phyloP scores from a whole-genome alignment of 30 jellyfish, hydroid and myxozoan genomes.

The Haliclystus octoradiatus region DNA sequence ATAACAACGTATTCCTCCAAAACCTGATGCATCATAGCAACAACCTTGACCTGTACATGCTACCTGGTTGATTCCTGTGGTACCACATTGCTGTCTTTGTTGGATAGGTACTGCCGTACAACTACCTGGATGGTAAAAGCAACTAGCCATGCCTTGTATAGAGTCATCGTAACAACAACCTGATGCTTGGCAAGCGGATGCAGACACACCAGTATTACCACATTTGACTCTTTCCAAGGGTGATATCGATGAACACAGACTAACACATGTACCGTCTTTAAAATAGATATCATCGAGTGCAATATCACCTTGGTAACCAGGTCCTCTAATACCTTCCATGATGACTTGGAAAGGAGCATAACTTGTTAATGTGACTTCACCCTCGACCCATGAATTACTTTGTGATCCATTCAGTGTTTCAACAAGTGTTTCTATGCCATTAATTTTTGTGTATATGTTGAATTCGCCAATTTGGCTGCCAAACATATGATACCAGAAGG shows the following conservation, averaged over 20 bases:
- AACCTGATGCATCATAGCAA: conserved; percentile 53
- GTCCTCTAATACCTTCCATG: conserved; percentile 86
- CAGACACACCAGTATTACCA: conserved; percentile 60
- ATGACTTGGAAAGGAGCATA: conserved; percentile 57
- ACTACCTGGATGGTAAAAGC: conserved; percentile 85
- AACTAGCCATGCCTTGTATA: conserved; percentile 47
- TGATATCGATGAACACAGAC: conserved; percentile 72
- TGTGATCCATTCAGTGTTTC: conserved; percentile 65
- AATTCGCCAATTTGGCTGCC: conserved; percentile 71
- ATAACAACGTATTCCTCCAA: conserved; percentile 57
- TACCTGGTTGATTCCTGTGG: conserved; percentile 21
- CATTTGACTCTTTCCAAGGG: conserved; percentile 86
- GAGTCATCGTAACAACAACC: conserved; percentile 97
- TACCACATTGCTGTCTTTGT: conserved; percentile 71
- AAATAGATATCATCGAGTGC: conserved; percentile 84
- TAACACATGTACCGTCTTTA: conserved; percentile 82
- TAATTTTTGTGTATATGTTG: conserved; percentile 36
- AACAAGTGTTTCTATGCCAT: conserved; percentile 19
- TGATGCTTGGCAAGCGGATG: conserved; percentile 55
- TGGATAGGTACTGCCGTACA: conserved; percentile 68
- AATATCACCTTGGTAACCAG: conserved; percentile 88
- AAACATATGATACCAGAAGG: conserved; percentile 94
- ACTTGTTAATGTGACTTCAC: conserved; percentile 88
- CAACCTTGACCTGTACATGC: conserved; percentile 84
- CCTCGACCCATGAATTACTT: conserved; percentile 81